Base-by-base conservation (phyloP, 2,113 vertebrate genomes). In the Gnathonemus longibarbis region DNA sequence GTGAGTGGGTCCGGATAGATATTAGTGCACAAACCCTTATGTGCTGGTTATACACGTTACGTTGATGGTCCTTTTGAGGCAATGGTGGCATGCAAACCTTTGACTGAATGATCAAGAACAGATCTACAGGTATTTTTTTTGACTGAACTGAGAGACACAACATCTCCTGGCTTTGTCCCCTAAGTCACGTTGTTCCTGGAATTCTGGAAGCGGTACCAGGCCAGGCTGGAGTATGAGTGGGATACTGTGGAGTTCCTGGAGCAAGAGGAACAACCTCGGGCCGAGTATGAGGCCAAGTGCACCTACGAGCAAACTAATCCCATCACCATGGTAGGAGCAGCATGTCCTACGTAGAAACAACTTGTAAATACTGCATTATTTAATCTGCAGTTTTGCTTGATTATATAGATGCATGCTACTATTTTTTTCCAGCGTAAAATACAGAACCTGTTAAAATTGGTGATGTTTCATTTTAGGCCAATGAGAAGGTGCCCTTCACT, bases 161-260 rank as follows among this genome's bases (percentile, higher is more conserved):
- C 17, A 24, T 53, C 31, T 56, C 58, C 45, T 87, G 85, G 4
- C n/a, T 27, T 31, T 74, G 56, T 45, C 58, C 53, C 46, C 1
- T 87, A 99, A 56, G 98, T 98, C 11, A 98, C 97, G 0, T 90
- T 98, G 91, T 98, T 99, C 90, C 93, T 99, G 95, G 97, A 98
- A 95, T 98, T 99, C 70, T 98, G 98, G 98, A 99, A 98, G 92
- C 95, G 97, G 5, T 96, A 97, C 70, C 97, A 99, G 93, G 97
- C 97, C 2, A 96, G 97, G 70, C 94, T 99, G 45, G 97, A 98
- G 91, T 99, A 98, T 1, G 95, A 97, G 13, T 99, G 98, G 98
- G 97, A 99, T 94, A 98, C 98, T 0, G 97, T 97, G 52, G 98
- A 98, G 93, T 96, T 97, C 88, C 94, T 98, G 11, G 97, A 98